Conservation (phyloP, 2,797 vertebrate species). For the Rhodeus uyekii region DNA sequence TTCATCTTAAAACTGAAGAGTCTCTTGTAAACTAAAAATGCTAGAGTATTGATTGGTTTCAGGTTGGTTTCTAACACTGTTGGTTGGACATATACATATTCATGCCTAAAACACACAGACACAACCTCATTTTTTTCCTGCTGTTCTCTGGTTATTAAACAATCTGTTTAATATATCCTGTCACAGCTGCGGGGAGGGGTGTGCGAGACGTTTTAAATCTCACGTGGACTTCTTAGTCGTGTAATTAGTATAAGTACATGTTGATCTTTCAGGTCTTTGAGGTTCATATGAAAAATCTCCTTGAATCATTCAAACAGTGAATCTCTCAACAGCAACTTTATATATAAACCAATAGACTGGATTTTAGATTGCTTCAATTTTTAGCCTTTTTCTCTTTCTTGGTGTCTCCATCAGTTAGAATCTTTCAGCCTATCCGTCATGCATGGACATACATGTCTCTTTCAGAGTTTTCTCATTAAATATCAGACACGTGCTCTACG, state of each 20-base stretch:
- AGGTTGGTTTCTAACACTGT: background rate
- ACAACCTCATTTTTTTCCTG: background rate
- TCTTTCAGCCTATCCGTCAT: slow-evolving; percentile 2
- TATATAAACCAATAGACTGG: slow-evolving; percentile 4
- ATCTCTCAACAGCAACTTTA: slow-evolving; percentile 4
- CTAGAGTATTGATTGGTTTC: background rate
- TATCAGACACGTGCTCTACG: background rate
- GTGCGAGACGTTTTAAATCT: background rate
- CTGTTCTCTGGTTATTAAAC: background rate
- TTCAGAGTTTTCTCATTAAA: slow-evolving; percentile 33
- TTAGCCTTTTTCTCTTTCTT: background rate
- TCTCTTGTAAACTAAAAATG: background rate
- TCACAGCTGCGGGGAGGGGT: background rate
- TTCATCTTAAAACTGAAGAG: background rate
- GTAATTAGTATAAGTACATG: background rate
- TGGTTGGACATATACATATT: background rate
- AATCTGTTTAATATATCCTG: slow-evolving; percentile 15
- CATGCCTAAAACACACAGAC: slow-evolving; percentile 1
- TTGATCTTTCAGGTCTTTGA: background rate
- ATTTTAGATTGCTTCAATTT: background rate
- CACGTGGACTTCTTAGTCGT: background rate
- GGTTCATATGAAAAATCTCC: background rate
- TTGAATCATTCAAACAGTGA: background rate
- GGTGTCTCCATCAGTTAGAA: slow-evolving; percentile 9
- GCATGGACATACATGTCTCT: slow-evolving; percentile 1